phyloP scores from a whole-genome alignment of 2,113 vertebrate genomes.

The Phalacrocorax carbo region DNA sequence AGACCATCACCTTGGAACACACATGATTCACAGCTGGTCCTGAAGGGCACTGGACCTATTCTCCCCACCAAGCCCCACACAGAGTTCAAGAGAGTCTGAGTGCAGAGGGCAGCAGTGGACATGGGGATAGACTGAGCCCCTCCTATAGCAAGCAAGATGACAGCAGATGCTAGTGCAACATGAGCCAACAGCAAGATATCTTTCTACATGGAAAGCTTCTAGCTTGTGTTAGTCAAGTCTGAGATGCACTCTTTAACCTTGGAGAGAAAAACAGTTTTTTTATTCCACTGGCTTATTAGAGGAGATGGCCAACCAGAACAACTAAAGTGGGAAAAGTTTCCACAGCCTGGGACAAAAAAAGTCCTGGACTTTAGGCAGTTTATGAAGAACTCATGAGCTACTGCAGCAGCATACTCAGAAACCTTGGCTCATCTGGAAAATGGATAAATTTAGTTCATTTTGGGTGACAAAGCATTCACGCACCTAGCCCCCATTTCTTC shows the following conservation, averaged over 20 bases:
- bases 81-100: not conserved
- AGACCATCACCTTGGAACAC: not conserved
- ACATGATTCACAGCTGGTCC: not conserved
- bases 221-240: not conserved
- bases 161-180: not conserved
- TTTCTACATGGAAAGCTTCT: not conserved
- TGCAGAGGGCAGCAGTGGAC: not conserved
- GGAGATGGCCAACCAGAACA: not conserved
- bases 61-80: not conserved
- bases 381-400: slow-evolving; percentile 18
- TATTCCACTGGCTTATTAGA: not conserved
- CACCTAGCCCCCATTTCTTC: not conserved
- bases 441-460: not conserved
- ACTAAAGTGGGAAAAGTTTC: not conserved
- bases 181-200: not conserved
- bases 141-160: not conserved
- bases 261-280: not conserved
- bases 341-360: not conserved
- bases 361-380: not conserved
- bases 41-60: not conserved
- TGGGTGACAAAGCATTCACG: not conserved
- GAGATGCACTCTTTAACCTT: not conserved
- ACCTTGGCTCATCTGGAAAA: not conserved
- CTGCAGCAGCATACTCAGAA: not conserved
- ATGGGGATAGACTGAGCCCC: not conserved